These are phyloP conservation scores for Porites lobata DNA, from an alignment of 92 coral and sea anemone species.

Conservation along the genomic window DNA sequence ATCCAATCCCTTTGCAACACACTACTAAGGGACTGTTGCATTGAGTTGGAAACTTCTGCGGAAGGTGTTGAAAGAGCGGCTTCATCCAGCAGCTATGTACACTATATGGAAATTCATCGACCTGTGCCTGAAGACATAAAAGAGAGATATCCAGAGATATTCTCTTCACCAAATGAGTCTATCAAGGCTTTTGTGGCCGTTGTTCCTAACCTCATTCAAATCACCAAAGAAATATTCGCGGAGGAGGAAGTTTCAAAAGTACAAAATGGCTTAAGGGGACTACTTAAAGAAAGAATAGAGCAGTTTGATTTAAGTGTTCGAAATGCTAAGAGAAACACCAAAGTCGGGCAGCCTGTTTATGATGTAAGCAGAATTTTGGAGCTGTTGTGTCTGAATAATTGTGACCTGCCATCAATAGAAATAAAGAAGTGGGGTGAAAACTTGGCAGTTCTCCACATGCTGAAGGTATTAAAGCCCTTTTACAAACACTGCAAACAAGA, in stretches of 20 bases:
- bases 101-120: neutral
- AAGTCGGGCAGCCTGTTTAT: neutral
- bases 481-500: neutral
- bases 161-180: neutral
- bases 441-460: neutral
- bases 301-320: neutral
- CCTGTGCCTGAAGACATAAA: neutral
- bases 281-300: neutral
- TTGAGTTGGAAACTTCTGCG: neutral
- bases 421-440: slow-evolving; percentile 3
- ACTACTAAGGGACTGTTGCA: slow-evolving; percentile 6
- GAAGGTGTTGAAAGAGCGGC: neutral
- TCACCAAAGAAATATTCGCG: neutral
- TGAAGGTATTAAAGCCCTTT: neutral
- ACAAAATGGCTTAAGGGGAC: slow-evolving; percentile 18
- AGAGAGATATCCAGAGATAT: neutral
- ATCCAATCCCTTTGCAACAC: neutral
- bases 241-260: neutral
- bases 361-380: slow-evolving; percentile 12
- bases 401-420: neutral
- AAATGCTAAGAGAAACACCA: neutral
- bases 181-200: neutral
- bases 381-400: neutral
- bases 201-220: slow-evolving; percentile 27
- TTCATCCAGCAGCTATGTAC: neutral